phyloP scores from a whole-genome alignment of 2,113 vertebrate species.

The Megaceryle torquata region DNA sequence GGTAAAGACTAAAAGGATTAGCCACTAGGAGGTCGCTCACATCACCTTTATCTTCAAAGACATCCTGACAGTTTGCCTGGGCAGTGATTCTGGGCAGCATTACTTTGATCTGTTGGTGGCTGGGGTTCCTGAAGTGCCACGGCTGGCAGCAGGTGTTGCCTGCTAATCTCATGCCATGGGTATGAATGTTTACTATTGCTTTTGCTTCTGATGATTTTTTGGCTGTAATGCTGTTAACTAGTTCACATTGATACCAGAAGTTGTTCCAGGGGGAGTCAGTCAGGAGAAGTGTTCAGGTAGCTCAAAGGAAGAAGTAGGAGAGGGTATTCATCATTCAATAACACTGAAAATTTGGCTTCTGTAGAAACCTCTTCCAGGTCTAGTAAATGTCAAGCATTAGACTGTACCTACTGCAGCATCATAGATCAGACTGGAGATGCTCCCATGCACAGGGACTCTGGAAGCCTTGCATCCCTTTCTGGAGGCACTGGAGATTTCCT shows the following conservation, averaged over 20 bases:
- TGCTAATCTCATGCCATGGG: background rate
- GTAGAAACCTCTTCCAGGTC: slow-evolving; percentile 17
- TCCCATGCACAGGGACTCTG: background rate
- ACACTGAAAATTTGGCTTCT: background rate
- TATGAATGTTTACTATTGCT: accelerated
- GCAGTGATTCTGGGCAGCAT: background rate
- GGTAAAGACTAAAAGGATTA: background rate
- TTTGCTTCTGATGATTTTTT: background rate
- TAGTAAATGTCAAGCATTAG: background rate
- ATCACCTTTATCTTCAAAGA: background rate
- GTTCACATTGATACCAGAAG: background rate
- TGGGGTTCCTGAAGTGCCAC: background rate
- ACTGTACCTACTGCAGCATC: background rate
- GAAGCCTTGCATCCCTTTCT: background rate
- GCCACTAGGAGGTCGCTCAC: background rate
- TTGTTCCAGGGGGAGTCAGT: background rate
- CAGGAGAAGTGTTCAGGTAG: background rate
- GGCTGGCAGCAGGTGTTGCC: background rate
- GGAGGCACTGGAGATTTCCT: background rate
- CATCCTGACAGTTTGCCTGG: background rate
- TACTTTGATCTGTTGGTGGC: background rate
- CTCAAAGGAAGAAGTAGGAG: background rate
- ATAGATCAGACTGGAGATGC: background rate
- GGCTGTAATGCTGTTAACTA: background rate
- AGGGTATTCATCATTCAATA: background rate